Conservation (phyloP, 2,797 vertebrate species). For the Cephalopachus bancanus region DNA sequence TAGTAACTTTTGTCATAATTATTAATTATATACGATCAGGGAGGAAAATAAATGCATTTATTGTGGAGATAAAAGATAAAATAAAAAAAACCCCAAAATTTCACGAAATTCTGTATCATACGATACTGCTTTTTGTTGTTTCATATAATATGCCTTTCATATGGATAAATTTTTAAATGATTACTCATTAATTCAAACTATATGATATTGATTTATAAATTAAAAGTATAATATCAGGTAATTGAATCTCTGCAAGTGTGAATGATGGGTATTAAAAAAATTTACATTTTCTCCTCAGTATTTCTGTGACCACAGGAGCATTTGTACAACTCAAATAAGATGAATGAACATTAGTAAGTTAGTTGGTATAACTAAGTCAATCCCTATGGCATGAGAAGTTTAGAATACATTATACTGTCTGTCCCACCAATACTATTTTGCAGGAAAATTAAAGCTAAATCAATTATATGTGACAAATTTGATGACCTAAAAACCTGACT, state of each 20-base stretch:
- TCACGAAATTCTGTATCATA: neutral
- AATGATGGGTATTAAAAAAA: neutral
- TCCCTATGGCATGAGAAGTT: neutral
- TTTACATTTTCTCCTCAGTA: neutral
- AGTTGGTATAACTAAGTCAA: neutral
- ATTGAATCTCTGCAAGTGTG: neutral
- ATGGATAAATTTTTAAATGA: neutral
- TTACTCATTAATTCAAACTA: neutral
- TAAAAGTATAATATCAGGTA: neutral
- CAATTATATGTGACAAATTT: neutral
- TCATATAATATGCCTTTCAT: neutral
- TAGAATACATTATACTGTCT: neutral
- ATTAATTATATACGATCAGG: neutral
- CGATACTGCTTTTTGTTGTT: neutral
- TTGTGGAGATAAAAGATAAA: neutral
- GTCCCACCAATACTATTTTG: neutral
- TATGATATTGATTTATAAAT: neutral
- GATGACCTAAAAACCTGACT: neutral
- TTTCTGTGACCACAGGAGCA: neutral
- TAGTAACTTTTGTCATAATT: neutral
- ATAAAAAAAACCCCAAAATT: neutral
- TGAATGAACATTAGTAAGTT: neutral
- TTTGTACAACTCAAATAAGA: slow-evolving; percentile 39
- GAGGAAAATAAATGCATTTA: neutral
- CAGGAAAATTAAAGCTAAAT: neutral